Base-by-base conservation (phyloP, 2,797 vertebrate species). In the Corythornis leucogaster region DNA sequence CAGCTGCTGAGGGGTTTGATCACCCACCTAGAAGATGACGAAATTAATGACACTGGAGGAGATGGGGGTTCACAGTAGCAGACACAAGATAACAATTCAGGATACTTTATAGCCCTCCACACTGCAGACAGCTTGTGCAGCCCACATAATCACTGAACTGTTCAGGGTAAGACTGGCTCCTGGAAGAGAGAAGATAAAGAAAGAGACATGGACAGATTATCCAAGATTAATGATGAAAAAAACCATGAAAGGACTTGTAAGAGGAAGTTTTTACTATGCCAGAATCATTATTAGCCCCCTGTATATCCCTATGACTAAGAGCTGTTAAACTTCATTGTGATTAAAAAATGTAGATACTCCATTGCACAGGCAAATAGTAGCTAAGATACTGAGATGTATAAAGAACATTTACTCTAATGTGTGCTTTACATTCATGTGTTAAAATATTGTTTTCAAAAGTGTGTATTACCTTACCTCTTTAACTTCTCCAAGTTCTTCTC, bases 241-340 rank as follows among this genome's bases (percentile, higher is more conserved):
- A 93, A 87, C 73, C 43, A 51, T 50, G 63, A 89, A 85, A 94
- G 53, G 10, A 69, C 57, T 80, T 54, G n/a, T 70, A 83, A 93
- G 64, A 80, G 73, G 59, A 94, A 85, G 69, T 74, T 67, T 94
- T 93, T 28, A 1, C 58, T 82, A 35, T 55, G 90, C 77, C 90
- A 92, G 90, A 87, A 79, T 62, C 28, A 26, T 87, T 92, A 95
- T 92, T 94, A 96, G 94, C 81, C 8, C 35, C 54, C 55, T 89
- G 79, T 54, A 92, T 92, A 92, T 96, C 90, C 94, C 95, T 89
- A 15, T 90, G 92, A 94, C 90, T 92, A 93, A 94, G 74, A 85
- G 82, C 31, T 85, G 59, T 87, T 87, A 92, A 87, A 93, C 13
- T 69, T 69, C 76, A 87, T 31, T 78, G 89, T 76, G 58, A 85